These are phyloP conservation scores for Spea multiplicata DNA, from an alignment of 2,113 vertebrate species.

Conservation along the genomic window DNA sequence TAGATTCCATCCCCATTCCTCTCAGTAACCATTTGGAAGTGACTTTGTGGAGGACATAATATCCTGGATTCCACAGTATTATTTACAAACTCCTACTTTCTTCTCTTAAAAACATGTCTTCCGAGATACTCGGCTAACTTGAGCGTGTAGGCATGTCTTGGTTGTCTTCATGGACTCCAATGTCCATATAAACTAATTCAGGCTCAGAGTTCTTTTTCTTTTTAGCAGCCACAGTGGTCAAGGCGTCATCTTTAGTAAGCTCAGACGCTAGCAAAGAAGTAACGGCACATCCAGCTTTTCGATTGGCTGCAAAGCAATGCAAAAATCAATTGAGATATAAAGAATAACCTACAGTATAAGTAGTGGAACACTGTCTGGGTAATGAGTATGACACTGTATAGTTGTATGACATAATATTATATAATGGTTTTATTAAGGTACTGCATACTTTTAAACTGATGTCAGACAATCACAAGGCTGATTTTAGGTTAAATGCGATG, in stretches of 20 bases:
- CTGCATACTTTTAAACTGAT: too few species aligned
- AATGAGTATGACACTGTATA: too few species aligned
- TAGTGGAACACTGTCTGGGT: too few species aligned
- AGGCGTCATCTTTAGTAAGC: conserved; percentile 73
- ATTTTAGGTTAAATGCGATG: too few species aligned
- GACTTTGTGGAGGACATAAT: too few species aligned
- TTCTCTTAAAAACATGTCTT: not conserved
- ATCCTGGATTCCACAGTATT: too few species aligned
- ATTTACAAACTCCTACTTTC: not conserved
- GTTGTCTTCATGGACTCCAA: conserved; percentile 47
- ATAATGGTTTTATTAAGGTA: too few species aligned
- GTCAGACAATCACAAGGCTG: too few species aligned
- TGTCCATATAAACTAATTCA: conserved; percentile 4
- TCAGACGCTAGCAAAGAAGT: conserved; percentile 83
- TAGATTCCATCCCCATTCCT: too few species aligned
- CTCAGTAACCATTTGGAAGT: too few species aligned
- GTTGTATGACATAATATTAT: too few species aligned
- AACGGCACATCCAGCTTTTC: conserved; percentile 78
- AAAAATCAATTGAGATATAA: not conserved
- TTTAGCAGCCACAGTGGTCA: conserved; percentile 45
- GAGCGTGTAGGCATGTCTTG: conserved; percentile 49
- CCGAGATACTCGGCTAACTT: conserved; percentile 34
- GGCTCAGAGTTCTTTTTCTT: conserved; percentile 45
- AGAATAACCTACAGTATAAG: too few species aligned
- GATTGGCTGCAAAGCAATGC: conserved; percentile 67